Percentiles rank a stretch among this genome's conserved stretches.
These are phyloP conservation scores for Nasua narica DNA, from an alignment of 2,797 vertebrate species.

Conservation along the genomic window DNA sequence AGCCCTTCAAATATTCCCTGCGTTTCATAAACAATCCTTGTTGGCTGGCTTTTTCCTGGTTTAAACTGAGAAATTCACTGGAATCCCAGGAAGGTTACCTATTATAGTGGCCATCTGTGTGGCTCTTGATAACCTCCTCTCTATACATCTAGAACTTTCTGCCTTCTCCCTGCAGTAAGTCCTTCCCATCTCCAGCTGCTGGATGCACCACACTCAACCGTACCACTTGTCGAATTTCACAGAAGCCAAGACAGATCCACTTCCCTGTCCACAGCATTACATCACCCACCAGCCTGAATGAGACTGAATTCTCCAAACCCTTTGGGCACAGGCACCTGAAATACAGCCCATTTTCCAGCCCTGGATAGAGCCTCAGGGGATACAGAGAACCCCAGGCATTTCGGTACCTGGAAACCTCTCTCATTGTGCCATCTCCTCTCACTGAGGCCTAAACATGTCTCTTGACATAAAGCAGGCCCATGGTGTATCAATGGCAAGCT, in stretches of 20 bases:
- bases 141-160: background rate
- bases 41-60: background rate
- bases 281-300: background rate
- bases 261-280: too few species aligned
- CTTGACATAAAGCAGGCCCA: background rate
- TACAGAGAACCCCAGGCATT: background rate
- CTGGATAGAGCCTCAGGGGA: fast-evolving
- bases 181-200: fast-evolving
- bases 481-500: background rate
- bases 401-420: background rate
- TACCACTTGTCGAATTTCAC: background rate
- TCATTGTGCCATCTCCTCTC: background rate
- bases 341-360: background rate
- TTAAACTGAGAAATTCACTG: background rate
- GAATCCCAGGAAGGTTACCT: background rate
- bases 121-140: background rate
- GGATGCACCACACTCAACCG: too few species aligned
- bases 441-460: background rate
- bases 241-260: background rate
- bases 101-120: too few species aligned
- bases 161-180: background rate
- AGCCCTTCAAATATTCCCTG: background rate
- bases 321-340: background rate
- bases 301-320: background rate
- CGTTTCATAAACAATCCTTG: background rate